Percentiles rank a stretch among this genome's conserved stretches.
phyloP scores from a whole-genome alignment of 2,797 vertebrate genomes.

The Loris lydekkerianus region DNA sequence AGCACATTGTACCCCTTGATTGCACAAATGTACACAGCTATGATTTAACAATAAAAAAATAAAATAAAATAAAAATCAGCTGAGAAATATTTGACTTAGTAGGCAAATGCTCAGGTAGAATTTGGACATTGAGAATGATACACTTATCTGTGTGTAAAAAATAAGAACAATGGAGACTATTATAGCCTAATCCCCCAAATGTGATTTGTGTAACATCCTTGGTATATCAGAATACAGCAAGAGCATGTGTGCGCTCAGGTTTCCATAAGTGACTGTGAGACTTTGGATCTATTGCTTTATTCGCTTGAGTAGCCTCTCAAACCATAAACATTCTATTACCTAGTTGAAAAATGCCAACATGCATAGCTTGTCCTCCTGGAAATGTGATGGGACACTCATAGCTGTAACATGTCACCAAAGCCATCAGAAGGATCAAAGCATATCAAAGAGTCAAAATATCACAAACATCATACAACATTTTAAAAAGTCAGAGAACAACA shows the following conservation, averaged over 20 bases:
- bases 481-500: slow-evolving; percentile 39
- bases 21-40: too few relatives aligned
- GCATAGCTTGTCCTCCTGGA: neutral
- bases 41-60: too few relatives aligned
- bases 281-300: neutral
- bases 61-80: neutral
- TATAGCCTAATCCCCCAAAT: neutral
- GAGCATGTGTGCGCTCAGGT: neutral
- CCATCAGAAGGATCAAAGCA: slow-evolving; percentile 53
- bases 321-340: neutral
- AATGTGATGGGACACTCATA: slow-evolving; percentile 1
- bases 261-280: neutral
- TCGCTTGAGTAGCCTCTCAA: neutral
- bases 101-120: neutral
- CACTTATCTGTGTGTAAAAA: neutral
- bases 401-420: neutral
- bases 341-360: neutral
- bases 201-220: neutral
- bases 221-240: neutral
- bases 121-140: neutral
- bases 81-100: neutral
- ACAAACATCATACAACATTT: slow-evolving; percentile 17
- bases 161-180: neutral
- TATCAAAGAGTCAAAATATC: slow-evolving; percentile 27
- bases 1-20: too few relatives aligned